A percentile compares a stretch with the other conserved stretches of the same genome.
phyloP scores from a whole-genome alignment of 2,113 vertebrate genomes.

The Peromyscus maniculatus region DNA sequence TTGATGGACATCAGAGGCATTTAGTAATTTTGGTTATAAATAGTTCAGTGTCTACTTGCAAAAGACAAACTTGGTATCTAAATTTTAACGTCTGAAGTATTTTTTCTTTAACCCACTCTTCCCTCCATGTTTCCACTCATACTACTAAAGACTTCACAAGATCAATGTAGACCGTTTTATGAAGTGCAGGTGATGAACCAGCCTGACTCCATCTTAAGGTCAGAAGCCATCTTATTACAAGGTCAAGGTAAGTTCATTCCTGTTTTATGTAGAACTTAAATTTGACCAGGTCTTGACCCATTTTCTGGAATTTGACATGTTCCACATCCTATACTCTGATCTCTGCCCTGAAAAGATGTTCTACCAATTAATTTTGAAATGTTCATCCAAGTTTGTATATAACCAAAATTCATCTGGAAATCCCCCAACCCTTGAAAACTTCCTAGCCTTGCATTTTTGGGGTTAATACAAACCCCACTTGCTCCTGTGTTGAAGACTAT shows the following conservation, averaged over 20 bases:
- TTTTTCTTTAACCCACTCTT: neutral
- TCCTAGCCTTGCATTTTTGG: neutral
- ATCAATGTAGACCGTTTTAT: constrained; percentile 14
- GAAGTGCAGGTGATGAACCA: neutral
- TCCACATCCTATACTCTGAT: neutral
- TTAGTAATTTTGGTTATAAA: neutral
- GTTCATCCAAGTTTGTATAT: neutral
- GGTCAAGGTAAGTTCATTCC: neutral
- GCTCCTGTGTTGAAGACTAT: neutral
- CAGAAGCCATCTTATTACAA: neutral
- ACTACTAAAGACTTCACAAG: constrained; percentile 47
- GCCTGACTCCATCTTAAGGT: neutral
- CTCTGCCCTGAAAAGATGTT: neutral
- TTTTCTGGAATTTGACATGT: neutral
- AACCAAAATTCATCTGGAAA: neutral
- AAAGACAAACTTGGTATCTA: neutral
- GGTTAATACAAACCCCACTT: neutral
- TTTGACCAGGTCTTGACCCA: neutral
- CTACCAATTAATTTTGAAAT: neutral
- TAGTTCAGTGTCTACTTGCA: neutral
- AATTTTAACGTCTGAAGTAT: neutral
- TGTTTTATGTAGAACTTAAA: neutral
- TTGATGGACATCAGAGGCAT: constrained; percentile 4
- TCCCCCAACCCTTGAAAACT: neutral
- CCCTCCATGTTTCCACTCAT: neutral